These are phyloP conservation scores for Steatornis caripensis DNA, from an alignment of 2,113 vertebrate genomes.

Conservation along the genomic window DNA sequence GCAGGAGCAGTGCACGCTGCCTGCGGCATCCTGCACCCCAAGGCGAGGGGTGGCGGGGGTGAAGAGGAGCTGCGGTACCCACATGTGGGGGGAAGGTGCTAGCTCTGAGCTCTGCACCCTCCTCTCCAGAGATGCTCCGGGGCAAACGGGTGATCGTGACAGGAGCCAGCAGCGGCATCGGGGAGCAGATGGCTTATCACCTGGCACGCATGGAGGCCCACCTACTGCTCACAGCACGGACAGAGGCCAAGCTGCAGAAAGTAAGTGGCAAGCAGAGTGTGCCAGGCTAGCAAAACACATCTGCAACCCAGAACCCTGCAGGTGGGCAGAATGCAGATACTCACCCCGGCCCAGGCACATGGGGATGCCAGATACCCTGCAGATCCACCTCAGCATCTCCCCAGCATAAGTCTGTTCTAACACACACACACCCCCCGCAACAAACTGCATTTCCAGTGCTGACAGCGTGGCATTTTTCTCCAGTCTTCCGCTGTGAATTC, in stretches of 20 bases:
- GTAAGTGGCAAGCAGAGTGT: slow-evolving; percentile 6
- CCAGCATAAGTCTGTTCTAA: not conserved
- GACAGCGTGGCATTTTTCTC: not conserved
- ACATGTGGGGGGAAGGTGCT: rapidly evolving
- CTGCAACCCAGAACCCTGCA: not conserved
- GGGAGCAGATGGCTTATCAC: slow-evolving; percentile 77
- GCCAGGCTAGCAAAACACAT: not conserved
- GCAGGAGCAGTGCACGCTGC: rapidly evolving
- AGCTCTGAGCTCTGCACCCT: not conserved
- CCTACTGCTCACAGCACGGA: slow-evolving; percentile 69
- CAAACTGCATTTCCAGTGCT: not conserved
- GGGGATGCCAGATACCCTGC: not conserved
- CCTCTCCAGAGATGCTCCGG: slow-evolving; percentile 71
- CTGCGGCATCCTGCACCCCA: not conserved
- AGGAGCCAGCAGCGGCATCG: slow-evolving; percentile 76
- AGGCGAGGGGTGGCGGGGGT: not conserved
- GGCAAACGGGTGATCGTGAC: slow-evolving; percentile 76
- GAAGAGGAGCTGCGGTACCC: rapidly evolving
- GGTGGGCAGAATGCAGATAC: rapidly evolving
- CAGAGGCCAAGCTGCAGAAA: slow-evolving; percentile 67
- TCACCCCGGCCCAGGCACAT: rapidly evolving
- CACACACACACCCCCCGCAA: not conserved
- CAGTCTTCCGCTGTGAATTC: not conserved
- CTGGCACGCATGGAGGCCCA: slow-evolving; percentile 76
- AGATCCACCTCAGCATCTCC: not conserved